Conservation (phyloP, 2,797 vertebrate genomes). For the Brotula barbata region DNA sequence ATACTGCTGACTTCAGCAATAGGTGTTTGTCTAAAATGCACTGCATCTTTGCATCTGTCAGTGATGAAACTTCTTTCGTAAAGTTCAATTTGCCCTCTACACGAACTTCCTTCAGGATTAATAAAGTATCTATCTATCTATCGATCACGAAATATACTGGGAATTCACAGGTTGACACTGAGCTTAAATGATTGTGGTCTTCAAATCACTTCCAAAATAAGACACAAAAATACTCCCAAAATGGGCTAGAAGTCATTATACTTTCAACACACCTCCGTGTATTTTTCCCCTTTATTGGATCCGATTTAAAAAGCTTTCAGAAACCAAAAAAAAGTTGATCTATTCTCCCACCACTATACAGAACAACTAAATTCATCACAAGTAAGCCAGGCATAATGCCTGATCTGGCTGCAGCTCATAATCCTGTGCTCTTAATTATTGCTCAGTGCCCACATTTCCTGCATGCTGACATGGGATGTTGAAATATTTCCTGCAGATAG, state of each 20-base stretch:
- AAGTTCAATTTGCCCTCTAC: slow-evolving; percentile 23
- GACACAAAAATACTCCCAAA: slow-evolving; percentile 33
- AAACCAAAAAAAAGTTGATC: too few species aligned
- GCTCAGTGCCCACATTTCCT: slow-evolving; percentile 35
- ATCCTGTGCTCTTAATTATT: slow-evolving; percentile 40
- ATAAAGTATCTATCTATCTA: too few species aligned
- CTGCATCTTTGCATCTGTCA: too few species aligned
- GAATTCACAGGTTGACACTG: too few species aligned
- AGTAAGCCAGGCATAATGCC: slow-evolving; percentile 37
- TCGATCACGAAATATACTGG: too few species aligned
- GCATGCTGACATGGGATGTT: slow-evolving; percentile 36
- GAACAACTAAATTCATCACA: slow-evolving; percentile 42
- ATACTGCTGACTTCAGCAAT: too few species aligned
- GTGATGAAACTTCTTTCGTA: slow-evolving; percentile 11
- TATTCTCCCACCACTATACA: neutral
- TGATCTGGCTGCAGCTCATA: slow-evolving; percentile 56
- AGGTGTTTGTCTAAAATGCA: too few species aligned
- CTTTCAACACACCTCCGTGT: slow-evolving; percentile 37
- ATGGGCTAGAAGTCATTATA: slow-evolving; percentile 3
- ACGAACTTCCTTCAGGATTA: too few species aligned
- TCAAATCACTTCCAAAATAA: slow-evolving; percentile 26
- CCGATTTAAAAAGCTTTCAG: too few species aligned
- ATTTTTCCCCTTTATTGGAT: too few species aligned
- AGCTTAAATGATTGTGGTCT: too few species aligned
- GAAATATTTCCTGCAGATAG: slow-evolving; percentile 36